A percentile compares a stretch with the other conserved stretches of the same genome.
Conservation (phyloP, 2,797 vertebrate species). For the Botia almorhae region DNA sequence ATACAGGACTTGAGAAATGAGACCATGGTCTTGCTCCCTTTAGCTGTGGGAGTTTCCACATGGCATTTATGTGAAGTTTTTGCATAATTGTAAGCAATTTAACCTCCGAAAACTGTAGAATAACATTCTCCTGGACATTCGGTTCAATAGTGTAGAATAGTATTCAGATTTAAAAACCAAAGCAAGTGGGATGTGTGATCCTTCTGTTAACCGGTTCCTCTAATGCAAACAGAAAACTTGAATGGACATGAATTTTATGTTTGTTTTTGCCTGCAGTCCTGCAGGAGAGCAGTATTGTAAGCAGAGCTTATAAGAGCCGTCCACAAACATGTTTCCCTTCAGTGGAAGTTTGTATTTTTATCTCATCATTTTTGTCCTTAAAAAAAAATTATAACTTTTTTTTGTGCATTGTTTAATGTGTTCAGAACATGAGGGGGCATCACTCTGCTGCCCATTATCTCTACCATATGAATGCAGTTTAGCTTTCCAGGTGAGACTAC, state of each 20-base stretch:
- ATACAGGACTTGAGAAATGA: background rate
- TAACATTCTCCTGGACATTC: background rate
- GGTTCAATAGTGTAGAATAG: background rate
- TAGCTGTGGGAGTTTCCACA: constrained; percentile 4
- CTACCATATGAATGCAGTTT: background rate
- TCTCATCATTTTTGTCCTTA: no score
- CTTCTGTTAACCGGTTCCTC: background rate
- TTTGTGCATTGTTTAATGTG: background rate
- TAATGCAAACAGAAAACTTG: background rate
- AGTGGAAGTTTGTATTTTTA: no score
- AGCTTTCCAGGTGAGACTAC: background rate
- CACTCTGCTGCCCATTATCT: background rate
- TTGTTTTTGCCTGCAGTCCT: no score
- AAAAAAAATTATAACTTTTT: no score
- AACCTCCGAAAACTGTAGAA: background rate
- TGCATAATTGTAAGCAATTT: background rate
- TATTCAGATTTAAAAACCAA: background rate
- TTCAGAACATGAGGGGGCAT: background rate
- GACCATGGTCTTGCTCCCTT: background rate
- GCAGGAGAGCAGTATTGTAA: no score
- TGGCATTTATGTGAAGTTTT: constrained; percentile 16
- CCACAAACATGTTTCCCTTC: no score
- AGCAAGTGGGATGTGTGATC: background rate
- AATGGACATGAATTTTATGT: background rate
- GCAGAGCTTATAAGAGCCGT: no score